Evolutionary conservation across 2,113 vertebrate species (phyloP).

Genomic region (Pelvicachromis taeniatus): DNA sequence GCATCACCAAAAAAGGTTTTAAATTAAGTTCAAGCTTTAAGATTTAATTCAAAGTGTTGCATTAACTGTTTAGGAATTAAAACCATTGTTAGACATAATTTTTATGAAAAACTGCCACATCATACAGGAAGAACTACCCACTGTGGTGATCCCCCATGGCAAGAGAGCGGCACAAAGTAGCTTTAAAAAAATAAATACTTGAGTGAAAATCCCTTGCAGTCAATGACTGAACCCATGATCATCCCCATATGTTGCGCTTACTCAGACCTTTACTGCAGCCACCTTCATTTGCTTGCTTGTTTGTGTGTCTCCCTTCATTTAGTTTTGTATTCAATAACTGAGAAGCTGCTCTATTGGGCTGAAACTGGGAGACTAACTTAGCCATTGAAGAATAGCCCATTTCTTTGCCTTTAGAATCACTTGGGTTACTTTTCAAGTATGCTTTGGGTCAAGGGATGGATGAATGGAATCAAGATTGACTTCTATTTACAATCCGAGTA

Average conservation of each 20-base stretch:
- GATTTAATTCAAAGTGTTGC: background rate
- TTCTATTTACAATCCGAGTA: background rate
- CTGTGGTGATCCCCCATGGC: background rate
- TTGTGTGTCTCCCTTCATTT: background rate
- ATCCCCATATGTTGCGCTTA: background rate
- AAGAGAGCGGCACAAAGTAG: background rate
- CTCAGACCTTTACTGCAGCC: background rate
- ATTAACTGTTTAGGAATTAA: background rate
- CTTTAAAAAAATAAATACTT: background rate
- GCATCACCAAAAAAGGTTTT: background rate
- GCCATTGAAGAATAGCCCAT: background rate
- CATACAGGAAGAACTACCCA: background rate
- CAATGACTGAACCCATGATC: background rate
- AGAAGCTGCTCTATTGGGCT: background rate
- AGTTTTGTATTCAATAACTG: background rate
- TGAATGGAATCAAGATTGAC: background rate
- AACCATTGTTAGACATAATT: background rate
- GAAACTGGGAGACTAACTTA: background rate
- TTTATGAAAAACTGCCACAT: background rate
- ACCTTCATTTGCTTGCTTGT: background rate
- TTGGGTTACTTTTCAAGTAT: background rate
- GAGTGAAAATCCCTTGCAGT: background rate
- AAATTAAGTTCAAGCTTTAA: background rate
- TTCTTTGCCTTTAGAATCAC: background rate
- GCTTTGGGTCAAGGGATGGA: background rate